Evolutionary conservation across 2,113 vertebrate species (phyloP), one percentile per base, ranked within the genome.

Genomic region (Platycercus adscitus): DNA sequence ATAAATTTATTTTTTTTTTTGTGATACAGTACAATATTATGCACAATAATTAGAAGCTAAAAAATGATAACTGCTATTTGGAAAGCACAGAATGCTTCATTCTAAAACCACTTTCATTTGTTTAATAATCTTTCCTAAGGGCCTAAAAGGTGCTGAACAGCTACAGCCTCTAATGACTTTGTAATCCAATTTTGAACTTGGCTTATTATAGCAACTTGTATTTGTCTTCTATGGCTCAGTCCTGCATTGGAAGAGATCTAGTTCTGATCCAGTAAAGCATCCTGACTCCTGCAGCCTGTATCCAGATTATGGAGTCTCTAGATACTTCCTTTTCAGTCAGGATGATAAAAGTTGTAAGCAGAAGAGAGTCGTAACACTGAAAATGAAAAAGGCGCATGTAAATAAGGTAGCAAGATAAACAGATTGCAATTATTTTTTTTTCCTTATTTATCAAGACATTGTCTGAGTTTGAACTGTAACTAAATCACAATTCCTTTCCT

Each of bases 101-200:
- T 84, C 61, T 88, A 91, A 95, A 91, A 13, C 43, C 29, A 77
- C 39, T 73, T 73, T 72, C 35, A 58, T 72, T 87, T 88, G 43
- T n/a, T n/a, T 64, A 75, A 63, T 87, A 89, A 83, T 79, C 71
- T 93, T 90, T 93, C 81, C 63, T 82, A 92, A 70, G 43, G 16
- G 29, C 44, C 71, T 93, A 78, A 91, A 93, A 92, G 73, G 86
- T 87, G 43, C 81, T 81, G 63, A 91, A 76, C 31, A 92, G 63
- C 58, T 84, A 46, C 18, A 89, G 56, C 61, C 56, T 77, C 53
- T 94, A 87, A 91, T 75, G 73, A 89, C 78, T 93, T 77, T 20
- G 44, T 71, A 90, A 94, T 92, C 86, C 81, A 91, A 69, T 92
- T 94, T 90, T 93, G 86, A 35, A 90, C 71, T 86, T 85, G 84